A percentile compares a stretch with the other conserved stretches of the same genome.
Evolutionary conservation across 2,113 vertebrate species (phyloP).

Genomic region (Rafetus swinhoei): DNA sequence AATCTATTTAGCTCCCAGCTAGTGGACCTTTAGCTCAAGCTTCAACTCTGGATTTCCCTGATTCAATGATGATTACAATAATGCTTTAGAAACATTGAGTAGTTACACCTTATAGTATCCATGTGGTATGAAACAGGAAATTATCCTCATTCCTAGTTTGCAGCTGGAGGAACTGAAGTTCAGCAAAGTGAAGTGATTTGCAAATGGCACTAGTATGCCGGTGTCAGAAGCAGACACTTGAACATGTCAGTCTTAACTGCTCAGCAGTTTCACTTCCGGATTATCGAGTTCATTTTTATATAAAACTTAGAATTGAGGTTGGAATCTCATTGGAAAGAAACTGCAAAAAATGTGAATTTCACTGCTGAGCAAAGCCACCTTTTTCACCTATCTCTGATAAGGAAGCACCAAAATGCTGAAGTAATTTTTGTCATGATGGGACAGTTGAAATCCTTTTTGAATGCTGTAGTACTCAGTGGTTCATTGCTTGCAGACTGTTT

Average conservation of each 20-base stretch:
- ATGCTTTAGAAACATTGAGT: not conserved
- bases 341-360: not conserved
- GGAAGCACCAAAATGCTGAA: not conserved
- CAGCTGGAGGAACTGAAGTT: not conserved
- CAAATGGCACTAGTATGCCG: not conserved
- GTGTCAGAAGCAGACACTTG: not conserved
- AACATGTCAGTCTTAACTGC: not conserved
- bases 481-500: constrained; percentile 29
- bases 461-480: not conserved
- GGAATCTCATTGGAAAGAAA: not conserved
- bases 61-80: not conserved
- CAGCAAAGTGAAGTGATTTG: not conserved
- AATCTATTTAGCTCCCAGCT: not conserved
- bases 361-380: not conserved
- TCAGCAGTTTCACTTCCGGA: not conserved
- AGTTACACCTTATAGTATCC: not conserved
- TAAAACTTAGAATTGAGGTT: not conserved
- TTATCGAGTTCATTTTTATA: not conserved
- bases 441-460: not conserved
- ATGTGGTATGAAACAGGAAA: not conserved
- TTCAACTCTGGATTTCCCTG: not conserved
- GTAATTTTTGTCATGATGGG: not conserved
- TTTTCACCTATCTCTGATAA: not conserved
- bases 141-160: not conserved
- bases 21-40: not conserved